A percentile compares a stretch with the other conserved stretches of the same genome.
Evolutionary conservation across 2,888 invertebrate species (phyloP).

Genomic region (Gandaritis pyraliata): DNA sequence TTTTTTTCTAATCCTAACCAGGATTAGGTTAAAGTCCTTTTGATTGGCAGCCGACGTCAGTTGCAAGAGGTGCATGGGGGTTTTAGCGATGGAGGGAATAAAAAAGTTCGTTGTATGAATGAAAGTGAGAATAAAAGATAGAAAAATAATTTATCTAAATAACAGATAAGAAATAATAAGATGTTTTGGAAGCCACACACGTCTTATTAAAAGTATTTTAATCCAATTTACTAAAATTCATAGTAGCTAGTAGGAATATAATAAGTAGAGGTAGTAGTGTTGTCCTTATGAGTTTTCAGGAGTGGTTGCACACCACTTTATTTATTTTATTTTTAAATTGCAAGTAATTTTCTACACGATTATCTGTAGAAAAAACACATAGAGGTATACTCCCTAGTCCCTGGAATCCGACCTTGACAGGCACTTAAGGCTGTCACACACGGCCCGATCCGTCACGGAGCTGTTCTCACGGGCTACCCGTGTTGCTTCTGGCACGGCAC

Average conservation of each 20-base stretch:
- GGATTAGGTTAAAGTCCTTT: conserved; percentile 82
- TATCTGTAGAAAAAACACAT: no score
- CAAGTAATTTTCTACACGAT: no score
- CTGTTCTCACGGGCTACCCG: conserved; percentile 79
- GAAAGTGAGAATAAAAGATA: conserved; percentile 2
- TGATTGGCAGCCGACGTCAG: conserved; percentile 83
- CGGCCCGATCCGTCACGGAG: conserved; percentile 60
- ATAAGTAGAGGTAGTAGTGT: no score
- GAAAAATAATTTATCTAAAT: no score
- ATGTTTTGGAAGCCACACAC: no score
- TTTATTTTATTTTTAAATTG: no score
- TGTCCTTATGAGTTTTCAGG: no score
- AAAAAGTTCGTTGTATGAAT: conserved; percentile 15
- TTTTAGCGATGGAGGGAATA: conserved; percentile 42
- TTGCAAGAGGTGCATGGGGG: conserved; percentile 60
- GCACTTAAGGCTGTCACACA: conserved; percentile 42
- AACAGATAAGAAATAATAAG: no score
- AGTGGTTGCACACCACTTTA: no score
- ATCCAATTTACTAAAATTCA: no score
- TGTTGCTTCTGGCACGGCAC: conserved; percentile 60
- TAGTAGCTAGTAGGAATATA: no score
- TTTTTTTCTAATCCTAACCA: conserved; percentile 79
- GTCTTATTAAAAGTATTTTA: no score
- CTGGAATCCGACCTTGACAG: conserved; percentile 31
- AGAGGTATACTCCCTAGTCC: not conserved